phyloP scores from a whole-genome alignment of 2,113 vertebrate species.

The Aegotheles bennettii region DNA sequence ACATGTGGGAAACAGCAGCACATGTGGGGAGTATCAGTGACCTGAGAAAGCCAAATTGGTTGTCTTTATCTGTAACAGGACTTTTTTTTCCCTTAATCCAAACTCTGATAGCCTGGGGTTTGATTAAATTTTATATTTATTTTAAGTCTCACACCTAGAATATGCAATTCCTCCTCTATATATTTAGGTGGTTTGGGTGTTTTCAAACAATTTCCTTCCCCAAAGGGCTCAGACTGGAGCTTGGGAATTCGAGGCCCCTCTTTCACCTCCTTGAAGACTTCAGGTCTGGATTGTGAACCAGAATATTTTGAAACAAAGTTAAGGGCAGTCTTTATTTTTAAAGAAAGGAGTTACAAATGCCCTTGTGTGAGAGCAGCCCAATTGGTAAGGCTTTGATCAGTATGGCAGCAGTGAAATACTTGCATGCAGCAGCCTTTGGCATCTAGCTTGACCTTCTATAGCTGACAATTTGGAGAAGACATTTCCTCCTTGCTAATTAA shows the following conservation, averaged over 20 bases:
- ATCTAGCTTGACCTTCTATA: not conserved
- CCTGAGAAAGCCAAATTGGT: not conserved
- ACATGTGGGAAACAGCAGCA: not conserved
- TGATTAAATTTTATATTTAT: not conserved
- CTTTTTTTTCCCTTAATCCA: not conserved
- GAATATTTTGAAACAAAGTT: not conserved
- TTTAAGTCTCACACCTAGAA: not conserved
- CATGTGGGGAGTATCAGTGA: not conserved
- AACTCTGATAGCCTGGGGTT: not conserved
- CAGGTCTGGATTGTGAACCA: not conserved
- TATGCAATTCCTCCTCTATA: not conserved
- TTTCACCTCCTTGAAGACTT: not conserved
- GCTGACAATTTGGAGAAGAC: not conserved
- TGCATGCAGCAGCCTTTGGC: not conserved
- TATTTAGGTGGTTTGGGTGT: not conserved
- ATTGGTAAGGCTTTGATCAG: not conserved
- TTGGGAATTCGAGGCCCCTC: not conserved
- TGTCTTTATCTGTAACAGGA: slow-evolving; percentile 12
- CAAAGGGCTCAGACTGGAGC: not conserved
- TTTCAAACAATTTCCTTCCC: not conserved
- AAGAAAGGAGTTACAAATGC: not conserved
- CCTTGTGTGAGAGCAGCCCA: not conserved
- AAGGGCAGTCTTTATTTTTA: not conserved
- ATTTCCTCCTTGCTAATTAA: not conserved
- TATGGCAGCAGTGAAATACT: not conserved